These are phyloP conservation scores for Sussaba pulchella DNA, from an alignment of 2,888 invertebrate species.

Conservation along the genomic window DNA sequence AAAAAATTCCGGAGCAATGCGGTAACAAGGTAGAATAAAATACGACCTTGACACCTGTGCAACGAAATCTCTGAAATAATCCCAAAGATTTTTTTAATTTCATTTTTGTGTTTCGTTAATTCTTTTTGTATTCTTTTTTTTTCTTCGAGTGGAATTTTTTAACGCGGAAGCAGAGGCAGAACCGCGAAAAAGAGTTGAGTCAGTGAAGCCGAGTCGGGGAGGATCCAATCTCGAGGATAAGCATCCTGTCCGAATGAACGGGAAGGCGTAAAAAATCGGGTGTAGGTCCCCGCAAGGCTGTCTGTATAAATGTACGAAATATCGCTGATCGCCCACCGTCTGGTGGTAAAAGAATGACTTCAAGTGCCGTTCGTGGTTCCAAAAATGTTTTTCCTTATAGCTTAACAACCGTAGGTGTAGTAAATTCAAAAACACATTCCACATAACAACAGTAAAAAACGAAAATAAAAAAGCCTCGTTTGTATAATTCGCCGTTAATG, in stretches of 20 bases:
- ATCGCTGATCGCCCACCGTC: background rate
- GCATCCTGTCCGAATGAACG: slow-evolving; percentile 32
- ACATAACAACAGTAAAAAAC: background rate
- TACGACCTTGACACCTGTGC: slow-evolving; percentile 36
- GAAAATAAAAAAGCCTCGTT: too few species aligned
- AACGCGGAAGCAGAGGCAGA: slow-evolving; percentile 38
- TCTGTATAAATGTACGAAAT: background rate
- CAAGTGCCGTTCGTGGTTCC: background rate
- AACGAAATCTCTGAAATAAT: slow-evolving; percentile 33
- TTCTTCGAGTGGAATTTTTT: slow-evolving; percentile 32
- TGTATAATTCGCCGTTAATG: too few species aligned
- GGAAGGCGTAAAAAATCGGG: slow-evolving; percentile 23
- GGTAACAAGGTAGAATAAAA: background rate
- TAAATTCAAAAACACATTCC: background rate
- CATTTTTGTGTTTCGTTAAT: too few species aligned
- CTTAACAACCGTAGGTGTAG: background rate
- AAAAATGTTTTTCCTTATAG: background rate
- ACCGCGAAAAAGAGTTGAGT: slow-evolving; percentile 25
- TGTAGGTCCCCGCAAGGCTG: background rate
- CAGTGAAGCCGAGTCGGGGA: slow-evolving; percentile 27
- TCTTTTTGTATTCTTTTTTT: background rate
- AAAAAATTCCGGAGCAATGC: background rate
- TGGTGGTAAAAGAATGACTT: background rate
- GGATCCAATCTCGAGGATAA: slow-evolving; percentile 34
- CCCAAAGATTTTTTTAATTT: too few species aligned